Evolutionary conservation across 2,113 vertebrate genomes (phyloP).

Genomic region (Larimichthys crocea): DNA sequence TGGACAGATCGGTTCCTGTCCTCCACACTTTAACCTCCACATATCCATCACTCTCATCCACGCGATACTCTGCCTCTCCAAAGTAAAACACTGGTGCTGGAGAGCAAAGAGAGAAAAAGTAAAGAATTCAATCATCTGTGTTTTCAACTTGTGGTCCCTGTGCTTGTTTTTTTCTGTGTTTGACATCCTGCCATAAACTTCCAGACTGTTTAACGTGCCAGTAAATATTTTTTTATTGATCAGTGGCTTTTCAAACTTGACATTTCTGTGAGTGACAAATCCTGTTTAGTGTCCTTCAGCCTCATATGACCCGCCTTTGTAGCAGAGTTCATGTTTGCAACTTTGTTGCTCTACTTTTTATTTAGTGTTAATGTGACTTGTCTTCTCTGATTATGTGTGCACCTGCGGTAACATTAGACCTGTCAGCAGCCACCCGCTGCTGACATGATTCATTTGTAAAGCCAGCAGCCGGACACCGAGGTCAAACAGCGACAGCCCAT

Average conservation of each 20-base stretch:
- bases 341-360: neutral
- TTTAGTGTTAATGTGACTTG: neutral
- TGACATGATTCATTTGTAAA: constrained; percentile 51
- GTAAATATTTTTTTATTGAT: neutral
- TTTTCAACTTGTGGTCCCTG: neutral
- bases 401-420: constrained; percentile 33
- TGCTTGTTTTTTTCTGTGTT: neutral
- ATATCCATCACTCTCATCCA: constrained; percentile 90
- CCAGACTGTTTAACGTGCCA: neutral
- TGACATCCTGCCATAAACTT: neutral
- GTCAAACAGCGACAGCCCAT: constrained; percentile 62
- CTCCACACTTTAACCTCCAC: constrained; percentile 92
- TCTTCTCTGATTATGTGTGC: constrained; percentile 14
- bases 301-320: neutral
- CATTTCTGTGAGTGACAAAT: neutral
- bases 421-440: constrained; percentile 39
- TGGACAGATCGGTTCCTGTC: constrained; percentile 91
- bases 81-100: constrained; percentile 95
- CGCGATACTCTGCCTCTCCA: constrained; percentile 84
- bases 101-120: constrained; percentile 4
- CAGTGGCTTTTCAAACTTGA: neutral
- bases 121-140: neutral
- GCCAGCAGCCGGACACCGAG: constrained; percentile 28
- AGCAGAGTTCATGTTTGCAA: neutral
- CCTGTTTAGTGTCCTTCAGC: neutral